Base-by-base conservation (phyloP, 2,113 vertebrate species). In the Mobula hypostoma region DNA sequence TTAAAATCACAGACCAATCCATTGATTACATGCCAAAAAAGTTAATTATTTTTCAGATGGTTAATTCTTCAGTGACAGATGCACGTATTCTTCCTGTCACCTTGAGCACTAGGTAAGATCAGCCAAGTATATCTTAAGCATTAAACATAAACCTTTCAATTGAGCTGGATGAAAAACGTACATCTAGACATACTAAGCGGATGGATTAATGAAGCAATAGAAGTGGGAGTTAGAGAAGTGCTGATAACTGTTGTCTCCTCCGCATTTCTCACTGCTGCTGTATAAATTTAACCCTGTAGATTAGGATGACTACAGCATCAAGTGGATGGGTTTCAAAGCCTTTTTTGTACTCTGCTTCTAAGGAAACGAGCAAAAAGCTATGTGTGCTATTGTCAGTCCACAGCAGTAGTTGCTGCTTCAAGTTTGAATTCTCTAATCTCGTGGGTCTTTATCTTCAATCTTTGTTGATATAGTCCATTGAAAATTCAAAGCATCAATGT, bases 1-100 rank as follows among this genome's bases (percentile, higher is more conserved):
- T 95, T 94, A 95, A 95, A 95, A 94, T 96, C 56, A 90, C 95
- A 96, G 97, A 97, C 96, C 96, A 96, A 97, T 97, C 97, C 97
- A 96, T 97, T 97, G 96, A 96, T 96, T 96, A 96, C 96, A 95
- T 96, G 95, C 94, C 95, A 94, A 96, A 96, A 97, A 96, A 97
- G 95, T 97, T 96, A 95, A 95, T 97, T 96, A 95, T 96, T 96
- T 97, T 97, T 95, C 96, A 96, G 95, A 94, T 96, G 96, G 96
- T 96, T 96, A 96, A 96, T 96, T 95, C 96, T 96, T 96, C 95
- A 95, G 95, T 95, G 96, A 96, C 94, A 94, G 94, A 95, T 94
- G 94, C 77, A 95, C 94, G 85, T 80, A 70, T 68, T 96, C 95
- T 95, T 94, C 95, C 95, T 95, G 95, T 95, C 24, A 32, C 95